Evolutionary conservation across 1,140 invertebrate species (phyloP).

Genomic region (Zeugodacus cucurbitae): DNA sequence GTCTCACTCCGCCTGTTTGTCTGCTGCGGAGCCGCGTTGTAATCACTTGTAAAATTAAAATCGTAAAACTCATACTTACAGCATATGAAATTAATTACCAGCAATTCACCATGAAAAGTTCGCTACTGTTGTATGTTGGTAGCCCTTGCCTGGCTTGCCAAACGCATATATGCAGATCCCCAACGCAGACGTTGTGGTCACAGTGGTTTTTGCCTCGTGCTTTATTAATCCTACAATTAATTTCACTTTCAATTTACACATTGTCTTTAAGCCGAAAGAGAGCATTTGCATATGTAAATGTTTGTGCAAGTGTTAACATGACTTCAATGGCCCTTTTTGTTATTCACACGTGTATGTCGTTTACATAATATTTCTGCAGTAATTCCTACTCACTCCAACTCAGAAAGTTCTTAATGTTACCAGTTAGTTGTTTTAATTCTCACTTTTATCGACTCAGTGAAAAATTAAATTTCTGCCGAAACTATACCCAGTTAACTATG

Average conservation of each 20-base stretch:
- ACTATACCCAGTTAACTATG: no score
- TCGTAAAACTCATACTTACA: background rate
- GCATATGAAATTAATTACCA: background rate
- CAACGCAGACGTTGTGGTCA: background rate
- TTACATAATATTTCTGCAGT: no score
- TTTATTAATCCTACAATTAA: slow-evolving; percentile 55
- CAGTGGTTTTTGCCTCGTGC: background rate
- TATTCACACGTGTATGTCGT: no score
- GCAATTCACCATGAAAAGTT: background rate
- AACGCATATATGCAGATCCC: background rate
- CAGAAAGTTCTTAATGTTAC: no score
- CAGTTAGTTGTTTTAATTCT: no score
- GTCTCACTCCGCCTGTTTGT: background rate
- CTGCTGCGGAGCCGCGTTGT: background rate
- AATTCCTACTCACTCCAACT: no score
- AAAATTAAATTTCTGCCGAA: no score
- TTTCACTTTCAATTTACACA: slow-evolving; percentile 63
- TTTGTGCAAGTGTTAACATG: background rate
- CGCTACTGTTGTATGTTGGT: background rate
- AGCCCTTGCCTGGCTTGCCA: background rate
- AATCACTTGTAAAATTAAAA: background rate
- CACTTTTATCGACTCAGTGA: no score
- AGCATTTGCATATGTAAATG: background rate
- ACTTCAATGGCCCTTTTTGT: background rate
- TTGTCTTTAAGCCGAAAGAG: background rate